Base-by-base conservation (phyloP, 2,113 vertebrate genomes). In the Amphilophus citrinellus region DNA sequence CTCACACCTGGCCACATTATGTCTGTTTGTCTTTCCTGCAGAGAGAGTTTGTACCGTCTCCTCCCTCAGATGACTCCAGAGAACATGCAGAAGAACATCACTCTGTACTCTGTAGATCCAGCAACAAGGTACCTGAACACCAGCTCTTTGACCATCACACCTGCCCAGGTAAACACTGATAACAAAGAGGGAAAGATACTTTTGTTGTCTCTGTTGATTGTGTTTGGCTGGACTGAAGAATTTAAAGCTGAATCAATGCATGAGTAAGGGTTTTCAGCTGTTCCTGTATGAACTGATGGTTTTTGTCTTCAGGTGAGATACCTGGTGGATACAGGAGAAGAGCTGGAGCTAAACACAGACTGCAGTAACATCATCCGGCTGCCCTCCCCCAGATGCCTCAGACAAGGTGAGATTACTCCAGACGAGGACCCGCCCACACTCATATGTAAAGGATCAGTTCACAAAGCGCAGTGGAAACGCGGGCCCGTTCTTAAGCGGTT, bases 11-110 rank as follows among this genome's bases (percentile, higher is more conserved):
- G n/a, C 27, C 1, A 73, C 20, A 56, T 32, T 10, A 35, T 15
- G 39, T 30, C 39, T 47, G 3, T 27, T 20, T 79, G 20, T 61
- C 6, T 84, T 24, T 68, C 32, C n/a, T 61, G 82, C 79, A 99
- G 98, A 93, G 98, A 99, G 92, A 98, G 97, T 89, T 94, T 99
- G 89, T 99, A 99, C 30, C 97, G 98, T 30, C 88, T 99, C 30
- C 93, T 99, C 84, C 97, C 98, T 91, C 98, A 99, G 93, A 99
- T 98, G 17, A 99, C 98, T 14, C 98, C 98, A 5, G 98, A 99
- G 94, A 99, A 99, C 56, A 97, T 99, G 91, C 98, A 97, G 94
- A 99, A 98, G 85, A 99, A 99, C 95, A 96, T 98, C 92, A 96
- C 95, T 93, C 95, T 96, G n/a, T 99, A 97, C 86, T 97, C 97